Evolutionary conservation across 2,888 invertebrate genomes (phyloP), one percentile per base, ranked within the genome.

Genomic region (Netelia inedita): DNA sequence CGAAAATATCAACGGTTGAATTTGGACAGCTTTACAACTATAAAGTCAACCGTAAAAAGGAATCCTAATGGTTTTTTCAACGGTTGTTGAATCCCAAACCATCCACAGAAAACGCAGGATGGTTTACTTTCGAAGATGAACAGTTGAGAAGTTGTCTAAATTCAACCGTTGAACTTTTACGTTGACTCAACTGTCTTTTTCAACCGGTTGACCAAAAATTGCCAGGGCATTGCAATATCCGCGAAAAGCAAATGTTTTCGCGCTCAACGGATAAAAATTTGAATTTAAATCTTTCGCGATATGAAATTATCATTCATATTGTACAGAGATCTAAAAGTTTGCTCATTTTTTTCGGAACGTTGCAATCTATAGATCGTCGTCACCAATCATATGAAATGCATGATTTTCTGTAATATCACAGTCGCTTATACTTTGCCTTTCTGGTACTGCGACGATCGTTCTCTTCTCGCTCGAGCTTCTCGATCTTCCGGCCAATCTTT

Each of bases 381-480:
- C 99, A 2, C 98, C 98, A 88, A 99, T 98, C 71, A 98, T 98
- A 94, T 98, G 98, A 93, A 99, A 99, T 23, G 98, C 98, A 93
- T 98, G 97, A 94, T 98, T 98, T 92, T 98, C 98, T 85, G 98
- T 96, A 87, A 96, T 96, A 90, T 96, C 97, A 89, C 95, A 95
- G 41, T 93, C 88, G 43, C 87, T 89, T 82, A 87, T 88, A 68
- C 87, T 87, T 85, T 88, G 89, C 69, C 86, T 89, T 46, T 89
- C 87, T 87, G 88, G 88, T 66, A 88, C 85, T 11, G 88, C 85
- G 28, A 89, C 87, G 19, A 85, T 80, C 35, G 79, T 65, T 65
- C 76, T 88, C 21, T 79, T 83, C 79, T 87, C 71, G 85, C 95
- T 96, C 83, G 95, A 95, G 90, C 96, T 96, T 93, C 96, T 97